Base-by-base conservation (phyloP, 2,888 invertebrate species). In the Lysandra coridon region DNA sequence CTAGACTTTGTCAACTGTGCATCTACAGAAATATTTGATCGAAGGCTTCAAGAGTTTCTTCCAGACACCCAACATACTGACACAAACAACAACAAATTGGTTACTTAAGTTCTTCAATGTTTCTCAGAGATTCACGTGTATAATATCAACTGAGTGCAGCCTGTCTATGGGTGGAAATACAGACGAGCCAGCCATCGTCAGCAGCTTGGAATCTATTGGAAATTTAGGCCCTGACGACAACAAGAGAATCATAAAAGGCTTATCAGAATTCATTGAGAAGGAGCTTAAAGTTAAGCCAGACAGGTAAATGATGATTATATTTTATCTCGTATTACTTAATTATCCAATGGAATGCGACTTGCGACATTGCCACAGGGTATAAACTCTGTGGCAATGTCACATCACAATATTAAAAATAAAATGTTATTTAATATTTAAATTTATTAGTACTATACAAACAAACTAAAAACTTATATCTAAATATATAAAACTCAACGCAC, bases 231-330 rank as follows among this genome's bases (percentile, higher is more conserved):
- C 83, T 1, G 81, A 82, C n/a, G 81, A 85, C 14, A 85, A 85
- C 75, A 82, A 74, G 37, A 77, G 64, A 37, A 90, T 92, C 23
- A 83, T 85, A 0, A 86, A 83, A 60, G 88, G 89, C 79, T 80
- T 93, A 1, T 82, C 91, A 0, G 84, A 82, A 0, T 90, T 89
- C 69, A 77, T 92, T 30, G 82, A 88, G n/a, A 86, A 84, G 4
- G 89, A 91, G 82, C 84, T 93, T 2, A 89, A 89, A 1, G 84
- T 93, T 1, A 37, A 82, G 0, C 86, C 88, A 2, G 83, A 88
- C 40, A 86, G 88, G 92, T 92, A 82, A 80, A 81, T 81, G 1
- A 57, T 12, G 5, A 23, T 64, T 62, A 6, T 7, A 2, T 23
- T n/a, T 2, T 62, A 23, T 62, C 23, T 62, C 23, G 1, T 30